Evolutionary conservation across 1,140 invertebrate species (phyloP), one percentile per base, ranked within the genome.

Genomic region (Leptinotarsa texana): DNA sequence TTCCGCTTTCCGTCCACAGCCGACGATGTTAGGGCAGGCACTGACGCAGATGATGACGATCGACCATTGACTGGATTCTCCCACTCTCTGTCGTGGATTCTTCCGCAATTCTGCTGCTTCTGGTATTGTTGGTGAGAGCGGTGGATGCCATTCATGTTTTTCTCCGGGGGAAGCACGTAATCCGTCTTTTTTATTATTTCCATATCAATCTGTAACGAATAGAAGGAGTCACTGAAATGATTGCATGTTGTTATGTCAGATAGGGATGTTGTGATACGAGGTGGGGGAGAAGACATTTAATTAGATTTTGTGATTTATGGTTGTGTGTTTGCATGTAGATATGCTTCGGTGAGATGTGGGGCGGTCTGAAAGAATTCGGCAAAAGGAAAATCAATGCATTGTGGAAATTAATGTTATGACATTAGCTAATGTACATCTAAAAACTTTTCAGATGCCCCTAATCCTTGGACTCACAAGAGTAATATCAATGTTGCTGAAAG

Each of bases 131-230:
- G 73, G 61, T 66, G 68, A 33, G 74, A 72, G 76, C 69, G 74
- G 74, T 67, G 74, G 72, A 69, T 77, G 72, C 80, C 79, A 78
- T 84, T 84, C 80, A 83, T 83, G 78, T 82, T 83, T 42, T 77
- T 70, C 57, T 80, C 78, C 17, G 80, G 72, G 62, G 81, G 82
- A 61, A 76, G 74, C 6, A 80, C 78, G 79, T 84, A 84, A 17
- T 84, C 83, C 17, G 78, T 79, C 49, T 79, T 81, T 71, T 80
- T 82, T 69, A 84, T 83, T 67, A 79, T 27, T 65, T 82, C 80
- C 76, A 84, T 77, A 74, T 84, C 83, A 63, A 84, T 78, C 83
- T 84, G 80, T 33, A 82, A 83, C 24, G 66, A 74, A 76, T 70
- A 24, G 24, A 24, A 42, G 18, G 42, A 57, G 51, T 57, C 51